phyloP scores from a whole-genome alignment of 2,113 vertebrate species.

The Chaetodon auriga region DNA sequence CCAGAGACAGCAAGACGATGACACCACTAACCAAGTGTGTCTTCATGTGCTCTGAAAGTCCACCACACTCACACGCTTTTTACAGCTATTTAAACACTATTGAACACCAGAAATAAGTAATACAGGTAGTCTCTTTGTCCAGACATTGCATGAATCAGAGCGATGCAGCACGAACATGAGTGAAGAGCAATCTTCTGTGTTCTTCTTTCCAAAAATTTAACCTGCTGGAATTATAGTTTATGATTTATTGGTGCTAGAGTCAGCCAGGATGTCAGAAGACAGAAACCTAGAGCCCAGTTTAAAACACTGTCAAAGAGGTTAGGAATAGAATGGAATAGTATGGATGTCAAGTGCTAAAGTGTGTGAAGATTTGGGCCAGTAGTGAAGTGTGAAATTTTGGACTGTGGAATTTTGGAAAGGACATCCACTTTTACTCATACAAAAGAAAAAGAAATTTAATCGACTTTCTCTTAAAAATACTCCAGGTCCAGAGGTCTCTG shows the following conservation, averaged over 20 bases:
- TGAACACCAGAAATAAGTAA: no score
- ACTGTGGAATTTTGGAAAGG: no score
- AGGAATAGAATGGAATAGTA: not conserved
- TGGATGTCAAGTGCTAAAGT: not conserved
- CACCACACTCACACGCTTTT: not conserved
- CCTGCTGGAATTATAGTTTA: not conserved
- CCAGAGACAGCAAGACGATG: not conserved
- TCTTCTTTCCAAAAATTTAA: not conserved
- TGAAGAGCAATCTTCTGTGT: no score
- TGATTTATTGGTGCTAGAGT: not conserved
- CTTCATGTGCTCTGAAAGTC: not conserved
- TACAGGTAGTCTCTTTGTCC: no score
- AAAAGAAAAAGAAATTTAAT: not conserved
- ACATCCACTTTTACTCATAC: not conserved
- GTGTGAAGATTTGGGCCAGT: not conserved
- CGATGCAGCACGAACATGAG: no score
- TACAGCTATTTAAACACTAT: no score
- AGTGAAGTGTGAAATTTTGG: no score
- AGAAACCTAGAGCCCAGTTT: constrained; percentile 25
- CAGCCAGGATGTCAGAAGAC: not conserved
- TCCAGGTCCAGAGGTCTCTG: no score
- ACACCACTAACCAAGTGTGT: not conserved
- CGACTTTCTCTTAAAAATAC: not conserved
- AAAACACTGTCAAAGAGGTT: not conserved
- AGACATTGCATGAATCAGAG: not conserved